Conservation (phyloP, 2,888 invertebrate species). For the Syrphus vitripennis region DNA sequence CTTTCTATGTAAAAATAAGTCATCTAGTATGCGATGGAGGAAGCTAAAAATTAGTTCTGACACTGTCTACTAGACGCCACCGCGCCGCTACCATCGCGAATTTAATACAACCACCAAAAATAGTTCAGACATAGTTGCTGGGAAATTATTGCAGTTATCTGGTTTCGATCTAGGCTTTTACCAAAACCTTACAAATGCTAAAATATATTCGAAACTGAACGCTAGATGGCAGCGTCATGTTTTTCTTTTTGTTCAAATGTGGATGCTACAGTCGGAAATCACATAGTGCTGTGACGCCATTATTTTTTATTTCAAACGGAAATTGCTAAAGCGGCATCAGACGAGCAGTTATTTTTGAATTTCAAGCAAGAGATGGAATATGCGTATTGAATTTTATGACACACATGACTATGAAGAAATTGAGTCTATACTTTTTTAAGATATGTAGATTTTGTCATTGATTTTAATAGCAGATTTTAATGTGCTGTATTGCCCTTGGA, state of each 20-base stretch:
- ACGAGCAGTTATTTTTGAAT: neutral
- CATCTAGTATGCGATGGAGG: neutral
- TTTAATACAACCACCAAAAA: no score
- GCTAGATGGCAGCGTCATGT: neutral
- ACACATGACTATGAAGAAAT: no score
- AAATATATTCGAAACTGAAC: neutral
- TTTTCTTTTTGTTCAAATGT: neutral
- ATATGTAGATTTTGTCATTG: no score
- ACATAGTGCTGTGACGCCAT: neutral
- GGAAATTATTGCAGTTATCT: neutral
- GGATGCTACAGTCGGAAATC: neutral
- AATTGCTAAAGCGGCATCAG: neutral
- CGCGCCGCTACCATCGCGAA: rapidly evolving
- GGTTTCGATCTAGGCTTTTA: neutral
- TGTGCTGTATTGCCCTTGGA: no score
- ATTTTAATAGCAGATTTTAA: no score
- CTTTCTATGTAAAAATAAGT: neutral
- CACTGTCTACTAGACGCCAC: neutral
- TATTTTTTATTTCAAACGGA: neutral
- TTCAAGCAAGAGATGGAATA: neutral
- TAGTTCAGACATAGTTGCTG: neutral
- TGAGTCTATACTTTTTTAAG: no score
- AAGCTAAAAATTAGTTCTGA: neutral
- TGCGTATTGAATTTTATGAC: no score
- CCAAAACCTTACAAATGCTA: neutral